Conservation (phyloP, 2,888 invertebrate genomes). For the Leucophenga maculata region DNA sequence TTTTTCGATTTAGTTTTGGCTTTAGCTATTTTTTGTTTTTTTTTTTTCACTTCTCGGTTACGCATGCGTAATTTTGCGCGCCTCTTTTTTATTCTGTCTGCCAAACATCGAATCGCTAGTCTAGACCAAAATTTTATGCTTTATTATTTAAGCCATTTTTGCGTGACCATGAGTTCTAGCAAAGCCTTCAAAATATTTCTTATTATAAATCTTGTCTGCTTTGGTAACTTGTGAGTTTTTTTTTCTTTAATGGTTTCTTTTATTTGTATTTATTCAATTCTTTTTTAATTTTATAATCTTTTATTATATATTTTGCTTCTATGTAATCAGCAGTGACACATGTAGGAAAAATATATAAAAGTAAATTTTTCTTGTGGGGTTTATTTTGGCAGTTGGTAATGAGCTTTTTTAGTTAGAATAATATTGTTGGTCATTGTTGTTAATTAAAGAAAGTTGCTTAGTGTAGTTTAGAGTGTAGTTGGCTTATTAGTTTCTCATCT, state of each 20-base stretch:
- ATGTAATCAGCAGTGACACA: background rate
- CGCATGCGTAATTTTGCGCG: conserved; percentile 27
- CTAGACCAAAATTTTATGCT: background rate
- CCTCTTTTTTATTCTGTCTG: background rate
- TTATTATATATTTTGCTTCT: too few species aligned
- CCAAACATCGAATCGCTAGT: background rate
- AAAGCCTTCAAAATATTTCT: background rate
- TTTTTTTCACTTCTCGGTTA: conserved; percentile 23
- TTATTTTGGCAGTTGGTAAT: too few species aligned
- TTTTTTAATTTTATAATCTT: too few species aligned
- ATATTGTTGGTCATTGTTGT: too few species aligned
- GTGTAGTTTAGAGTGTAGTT: too few species aligned
- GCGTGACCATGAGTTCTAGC: conserved; percentile 14
- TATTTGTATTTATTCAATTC: too few species aligned
- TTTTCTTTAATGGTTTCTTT: conserved; percentile 1
- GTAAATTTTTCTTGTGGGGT: too few species aligned
- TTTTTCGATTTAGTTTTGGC: background rate
- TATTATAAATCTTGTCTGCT: background rate
- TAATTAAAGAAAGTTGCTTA: too few species aligned
- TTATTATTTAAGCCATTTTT: conserved; percentile 9
- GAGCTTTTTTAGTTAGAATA: too few species aligned
- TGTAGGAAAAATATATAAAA: background rate
- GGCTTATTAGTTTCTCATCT: too few species aligned
- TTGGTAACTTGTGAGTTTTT: too few species aligned
- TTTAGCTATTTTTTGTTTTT: too few species aligned